Evolutionary conservation across 2,113 vertebrate species (phyloP), one percentile per base, ranked within the genome.

Genomic region (Gavialis gangeticus): DNA sequence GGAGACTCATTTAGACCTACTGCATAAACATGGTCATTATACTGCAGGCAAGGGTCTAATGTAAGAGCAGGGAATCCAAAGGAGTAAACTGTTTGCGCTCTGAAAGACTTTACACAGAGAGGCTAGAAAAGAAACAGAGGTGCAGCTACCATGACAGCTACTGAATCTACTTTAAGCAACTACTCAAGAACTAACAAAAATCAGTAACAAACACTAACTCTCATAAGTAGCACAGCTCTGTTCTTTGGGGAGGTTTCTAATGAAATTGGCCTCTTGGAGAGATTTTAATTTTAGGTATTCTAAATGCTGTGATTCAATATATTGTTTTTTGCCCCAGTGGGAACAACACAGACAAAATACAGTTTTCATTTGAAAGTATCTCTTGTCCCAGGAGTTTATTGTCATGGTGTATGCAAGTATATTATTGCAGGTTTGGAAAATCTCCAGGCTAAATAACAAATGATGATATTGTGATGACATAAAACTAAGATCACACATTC

Each of bases 351-450:
- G 5, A 5, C 18, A 55, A 92, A 92, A 86, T 64, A 24, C 2
- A 82, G 9, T 66, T 89, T 95, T 73, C 14, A 27, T 79, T 25
- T 87, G 28, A 93, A 96, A 89, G 85, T 83, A 10, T 94, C 54
- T 85, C 28, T 79, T 85, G 25, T 73, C 24, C 54, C 81, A 30
- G 11, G 56, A 30, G 82, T 95, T 89, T 89, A 94, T 73, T 87
- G 59, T 25, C 73, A 4, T 13, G 57, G 12, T 64, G 13, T 37
- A 46, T 21, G 9, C 90, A 4, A 92, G 12, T 57, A 46, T 67
- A 57, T n/a, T 90, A 27, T 75, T 71, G 13, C 37, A 87, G 88
- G 11, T 12, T 57, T 6, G 11, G 54, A 91, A 90, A 87, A 76
- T 63, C 37, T 94, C 25, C 67, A 78, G 27, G 13, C 27, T 56